These are phyloP conservation scores for Epinephelus cyanopodus DNA, from an alignment of 2,113 vertebrate species.

Conservation along the genomic window DNA sequence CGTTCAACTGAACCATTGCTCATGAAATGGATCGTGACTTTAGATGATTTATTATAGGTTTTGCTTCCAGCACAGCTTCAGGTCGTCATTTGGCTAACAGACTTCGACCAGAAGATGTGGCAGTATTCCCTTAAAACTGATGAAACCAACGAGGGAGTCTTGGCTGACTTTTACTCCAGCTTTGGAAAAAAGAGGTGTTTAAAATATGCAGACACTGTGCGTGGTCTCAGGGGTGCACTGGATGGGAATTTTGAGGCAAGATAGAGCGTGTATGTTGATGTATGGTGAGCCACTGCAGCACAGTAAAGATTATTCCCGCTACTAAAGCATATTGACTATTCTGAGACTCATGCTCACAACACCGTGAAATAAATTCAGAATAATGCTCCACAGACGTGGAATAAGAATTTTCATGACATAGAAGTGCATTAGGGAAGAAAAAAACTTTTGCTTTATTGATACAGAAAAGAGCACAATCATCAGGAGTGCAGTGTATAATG, in stretches of 20 bases:
- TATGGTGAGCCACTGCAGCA: not conserved
- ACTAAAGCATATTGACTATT: not conserved
- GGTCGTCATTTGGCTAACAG: constrained; percentile 4
- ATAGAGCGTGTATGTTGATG: not conserved
- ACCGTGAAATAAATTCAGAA: not conserved
- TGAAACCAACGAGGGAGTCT: constrained; percentile 19
- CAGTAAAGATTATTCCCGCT: not conserved
- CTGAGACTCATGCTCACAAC: not conserved
- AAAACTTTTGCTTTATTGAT: constrained; percentile 16
- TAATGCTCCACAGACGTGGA: not conserved
- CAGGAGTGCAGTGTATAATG: too few species aligned
- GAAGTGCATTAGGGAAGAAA: not conserved
- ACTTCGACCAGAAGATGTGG: not conserved
- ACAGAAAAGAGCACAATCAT: not conserved
- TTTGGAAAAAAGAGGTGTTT: not conserved
- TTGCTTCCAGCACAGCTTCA: constrained; percentile 11
- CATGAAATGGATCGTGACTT: not conserved
- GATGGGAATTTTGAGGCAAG: constrained; percentile 11
- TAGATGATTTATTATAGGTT: not conserved
- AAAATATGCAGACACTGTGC: not conserved
- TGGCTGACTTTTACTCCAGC: constrained; percentile 14
- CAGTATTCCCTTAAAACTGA: not conserved
- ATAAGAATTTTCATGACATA: not conserved
- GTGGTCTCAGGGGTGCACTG: not conserved
- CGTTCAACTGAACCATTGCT: not conserved